Percentiles rank a stretch among this genome's conserved stretches.
Conservation (phyloP, 2,113 vertebrate genomes). For the Mola mola region DNA sequence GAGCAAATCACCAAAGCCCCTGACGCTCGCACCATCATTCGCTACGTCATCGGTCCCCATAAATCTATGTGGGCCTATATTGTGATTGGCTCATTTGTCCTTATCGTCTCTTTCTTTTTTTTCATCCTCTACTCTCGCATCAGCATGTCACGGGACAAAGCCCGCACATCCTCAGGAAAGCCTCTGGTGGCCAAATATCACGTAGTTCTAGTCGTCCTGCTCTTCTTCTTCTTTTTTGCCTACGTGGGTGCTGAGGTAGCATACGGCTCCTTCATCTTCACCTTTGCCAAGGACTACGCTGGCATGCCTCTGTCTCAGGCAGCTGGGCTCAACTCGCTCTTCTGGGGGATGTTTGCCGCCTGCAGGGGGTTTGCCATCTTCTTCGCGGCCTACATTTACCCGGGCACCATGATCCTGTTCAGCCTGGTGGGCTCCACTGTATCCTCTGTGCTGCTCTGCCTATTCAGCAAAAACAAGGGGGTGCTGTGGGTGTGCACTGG, state of each 20-base stretch:
- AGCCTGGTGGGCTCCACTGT: conserved; percentile 83
- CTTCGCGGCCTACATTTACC: conserved; percentile 84
- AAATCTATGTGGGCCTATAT: conserved; percentile 87
- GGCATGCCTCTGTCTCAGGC: conserved; percentile 81
- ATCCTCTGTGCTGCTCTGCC: conserved; percentile 83
- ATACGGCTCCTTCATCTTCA: conserved; percentile 91
- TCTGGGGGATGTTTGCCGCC: conserved; percentile 89
- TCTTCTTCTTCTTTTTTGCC: conserved; percentile 91
- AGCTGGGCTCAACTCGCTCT: conserved; percentile 88
- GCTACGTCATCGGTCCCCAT: conserved; percentile 4
- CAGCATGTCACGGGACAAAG: conserved; percentile 53
- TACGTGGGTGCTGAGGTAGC: conserved; percentile 94
- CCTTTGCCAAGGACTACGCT: conserved; percentile 81
- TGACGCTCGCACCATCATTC: neutral
- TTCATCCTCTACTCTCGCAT: conserved; percentile 81
- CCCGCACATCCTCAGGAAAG: conserved; percentile 56
- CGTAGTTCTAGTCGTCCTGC: conserved; percentile 80
- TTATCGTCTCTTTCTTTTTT: conserved; percentile 83
- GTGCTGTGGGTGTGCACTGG: conserved; percentile 85
- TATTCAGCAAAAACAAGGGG: conserved; percentile 72
- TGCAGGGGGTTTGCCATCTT: conserved; percentile 88
- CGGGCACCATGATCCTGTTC: conserved; percentile 88
- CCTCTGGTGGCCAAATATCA: conserved; percentile 82
- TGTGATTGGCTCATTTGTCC: conserved; percentile 84
- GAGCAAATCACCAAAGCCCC: neutral